Base-by-base conservation (phyloP, 2,797 vertebrate genomes). In the Clarias pachynema region DNA sequence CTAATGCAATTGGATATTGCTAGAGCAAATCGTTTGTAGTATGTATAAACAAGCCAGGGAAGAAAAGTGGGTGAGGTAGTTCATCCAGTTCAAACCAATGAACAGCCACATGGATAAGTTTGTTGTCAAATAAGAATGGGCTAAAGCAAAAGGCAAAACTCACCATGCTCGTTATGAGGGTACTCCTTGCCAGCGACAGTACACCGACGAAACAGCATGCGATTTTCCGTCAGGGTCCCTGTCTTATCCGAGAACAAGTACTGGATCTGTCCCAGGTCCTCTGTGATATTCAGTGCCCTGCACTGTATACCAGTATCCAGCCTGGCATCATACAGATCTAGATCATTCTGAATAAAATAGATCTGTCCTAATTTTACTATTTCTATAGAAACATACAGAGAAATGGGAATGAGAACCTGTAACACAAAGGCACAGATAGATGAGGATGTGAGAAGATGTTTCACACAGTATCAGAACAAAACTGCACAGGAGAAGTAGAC, bases 191-290 rank as follows among this genome's bases (percentile, higher is more conserved):
- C 98, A 5, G 94, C 96, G 80, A 99, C 95, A 80, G 95, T 98
- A 91, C 98, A 99, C 49, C 97, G 96, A 44, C 96, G 93, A 89
- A 99, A 99, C 91, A 98, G 96, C 98, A 99, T 99, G 91, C 98
- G 98, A 91, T 99, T 99, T 91, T 99, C 97, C 0, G 98, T 99
- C 69, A 99, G 96, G 0, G 98, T 99, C 89, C 98, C 98, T 0
- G 98, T 99, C 92, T 99, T 99, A 91, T 99, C 98, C 0, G 98
- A 98, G 91, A 99, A 99, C 85, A 99, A 90, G 86, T 97, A 97
- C 85, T 98, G 96, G 86, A 99, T 97, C 92, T 97, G 98, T 7
- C 98, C 98, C 81, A 99, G 95, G 88, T 99, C 97, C 92, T 99
- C 98, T 0, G 97, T 94, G 88, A 99, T 99, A 91, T 99, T 99